phyloP scores from a whole-genome alignment of 2,797 vertebrate genomes.

The Tamandua tetradactyla region DNA sequence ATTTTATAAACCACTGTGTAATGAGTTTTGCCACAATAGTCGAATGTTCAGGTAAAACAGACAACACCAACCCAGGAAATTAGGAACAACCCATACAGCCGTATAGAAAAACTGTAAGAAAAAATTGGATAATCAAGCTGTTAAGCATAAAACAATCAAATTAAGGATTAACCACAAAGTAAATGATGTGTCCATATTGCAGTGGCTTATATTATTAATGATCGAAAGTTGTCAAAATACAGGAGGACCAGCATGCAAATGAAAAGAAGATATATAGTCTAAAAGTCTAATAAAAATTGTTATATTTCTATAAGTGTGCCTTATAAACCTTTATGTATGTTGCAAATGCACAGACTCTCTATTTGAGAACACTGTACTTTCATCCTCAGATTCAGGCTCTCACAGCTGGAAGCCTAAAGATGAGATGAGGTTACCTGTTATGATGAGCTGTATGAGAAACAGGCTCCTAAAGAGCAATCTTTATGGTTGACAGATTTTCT shows the following conservation, averaged over 20 bases:
- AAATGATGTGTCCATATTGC: background rate
- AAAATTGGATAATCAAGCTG: background rate
- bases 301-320: background rate
- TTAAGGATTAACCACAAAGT: background rate
- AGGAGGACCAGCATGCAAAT: background rate
- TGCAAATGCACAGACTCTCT: background rate
- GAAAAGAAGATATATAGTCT: background rate
- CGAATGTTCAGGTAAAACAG: background rate
- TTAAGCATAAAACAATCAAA: constrained; percentile 23
- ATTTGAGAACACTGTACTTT: background rate
- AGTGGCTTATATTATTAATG: background rate
- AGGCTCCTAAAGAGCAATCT: constrained; percentile 1
- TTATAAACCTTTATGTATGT: background rate
- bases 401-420: background rate
- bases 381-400: background rate
- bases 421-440: background rate
- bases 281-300: no score
- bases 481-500: constrained; percentile 13
- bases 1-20: background rate
- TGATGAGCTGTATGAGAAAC: constrained; percentile 27
- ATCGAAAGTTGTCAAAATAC: background rate
- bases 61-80: background rate
- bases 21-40: background rate
- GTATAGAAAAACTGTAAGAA: background rate
- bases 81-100: background rate